A percentile compares a stretch with the other conserved stretches of the same genome.
phyloP scores from a whole-genome alignment of 2,888 invertebrate species.

The Agriotes lineatus region DNA sequence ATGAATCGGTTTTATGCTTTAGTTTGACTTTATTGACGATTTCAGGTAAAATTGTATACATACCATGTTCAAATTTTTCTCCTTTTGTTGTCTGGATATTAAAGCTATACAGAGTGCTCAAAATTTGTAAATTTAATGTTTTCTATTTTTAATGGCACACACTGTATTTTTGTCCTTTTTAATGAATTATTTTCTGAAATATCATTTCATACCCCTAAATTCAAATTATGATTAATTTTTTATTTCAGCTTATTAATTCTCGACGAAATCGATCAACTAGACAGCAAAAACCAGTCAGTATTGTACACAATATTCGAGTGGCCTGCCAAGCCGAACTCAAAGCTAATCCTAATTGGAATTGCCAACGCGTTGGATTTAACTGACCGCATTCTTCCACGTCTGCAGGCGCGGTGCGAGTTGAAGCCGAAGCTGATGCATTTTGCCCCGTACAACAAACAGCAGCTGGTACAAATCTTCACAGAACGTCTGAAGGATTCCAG shows the following conservation, averaged over 20 bases:
- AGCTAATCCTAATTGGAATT: constrained; percentile 88
- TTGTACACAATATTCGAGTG: constrained; percentile 95
- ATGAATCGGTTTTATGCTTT: too few species aligned
- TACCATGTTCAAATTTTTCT: too few species aligned
- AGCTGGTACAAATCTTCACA: constrained; percentile 89
- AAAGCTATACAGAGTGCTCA: too few species aligned
- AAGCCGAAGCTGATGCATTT: constrained; percentile 88
- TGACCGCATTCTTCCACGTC: constrained; percentile 87
- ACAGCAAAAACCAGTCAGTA: constrained; percentile 85
- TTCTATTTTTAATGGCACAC: too few species aligned
- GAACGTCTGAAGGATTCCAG: constrained; percentile 80
- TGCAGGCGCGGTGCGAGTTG: constrained; percentile 82
- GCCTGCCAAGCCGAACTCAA: constrained; percentile 79
- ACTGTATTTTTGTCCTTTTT: too few species aligned
- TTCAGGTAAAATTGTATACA: too few species aligned
- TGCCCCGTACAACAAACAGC: constrained; percentile 89
- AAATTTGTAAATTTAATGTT: too few species aligned
- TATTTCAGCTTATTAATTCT: constrained; percentile 80
- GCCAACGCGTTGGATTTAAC: constrained; percentile 97
- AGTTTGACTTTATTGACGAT: too few species aligned
- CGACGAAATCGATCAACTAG: constrained; percentile 96
- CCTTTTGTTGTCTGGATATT: too few species aligned
- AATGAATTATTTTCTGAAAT: too few species aligned
- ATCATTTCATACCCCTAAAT: too few species aligned
- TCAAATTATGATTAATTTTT: background rate